A percentile compares a stretch with the other conserved stretches of the same genome.
phyloP scores from a whole-genome alignment of 2,888 invertebrate species.

The Orthosia incerta region DNA sequence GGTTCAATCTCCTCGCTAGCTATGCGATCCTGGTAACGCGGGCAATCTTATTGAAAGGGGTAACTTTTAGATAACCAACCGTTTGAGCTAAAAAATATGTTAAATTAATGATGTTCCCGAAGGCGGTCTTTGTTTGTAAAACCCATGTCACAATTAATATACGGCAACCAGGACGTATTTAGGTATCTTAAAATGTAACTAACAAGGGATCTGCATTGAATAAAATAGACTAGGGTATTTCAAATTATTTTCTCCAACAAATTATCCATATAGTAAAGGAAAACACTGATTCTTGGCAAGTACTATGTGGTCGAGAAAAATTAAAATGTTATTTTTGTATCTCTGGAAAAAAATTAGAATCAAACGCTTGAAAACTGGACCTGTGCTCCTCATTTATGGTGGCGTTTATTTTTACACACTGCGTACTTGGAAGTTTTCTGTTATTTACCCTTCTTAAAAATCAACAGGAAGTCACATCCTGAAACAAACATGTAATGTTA shows the following conservation, averaged over 20 bases:
- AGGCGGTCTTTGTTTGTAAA: slow-evolving; percentile 17
- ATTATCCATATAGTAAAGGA: not conserved
- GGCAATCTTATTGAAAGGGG: slow-evolving; percentile 72
- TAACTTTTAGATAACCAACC: slow-evolving; percentile 61
- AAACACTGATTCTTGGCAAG: not conserved
- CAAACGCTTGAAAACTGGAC: not conserved
- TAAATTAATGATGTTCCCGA: slow-evolving; percentile 33
- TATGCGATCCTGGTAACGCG: slow-evolving; percentile 74
- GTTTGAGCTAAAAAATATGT: slow-evolving; percentile 50
- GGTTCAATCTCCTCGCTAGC: slow-evolving; percentile 68
- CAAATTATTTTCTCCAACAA: slow-evolving; percentile 10
- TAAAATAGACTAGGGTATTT: not conserved
- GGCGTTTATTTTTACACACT: not conserved
- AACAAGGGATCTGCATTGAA: slow-evolving; percentile 11
- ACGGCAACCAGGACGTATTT: slow-evolving; percentile 10
- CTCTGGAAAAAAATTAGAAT: too few species aligned
- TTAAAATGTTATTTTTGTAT: not conserved
- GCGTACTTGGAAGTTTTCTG: not conserved
- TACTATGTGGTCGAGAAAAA: too few species aligned
- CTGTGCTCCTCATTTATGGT: not conserved
- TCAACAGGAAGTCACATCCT: not conserved
- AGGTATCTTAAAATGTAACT: slow-evolving; percentile 9
- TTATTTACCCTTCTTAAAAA: not conserved
- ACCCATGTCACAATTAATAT: slow-evolving; percentile 36
- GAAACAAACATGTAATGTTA: not conserved